Evolutionary conservation across 2,888 invertebrate genomes (phyloP).

Genomic region (Drosophila sordidapex): DNA sequence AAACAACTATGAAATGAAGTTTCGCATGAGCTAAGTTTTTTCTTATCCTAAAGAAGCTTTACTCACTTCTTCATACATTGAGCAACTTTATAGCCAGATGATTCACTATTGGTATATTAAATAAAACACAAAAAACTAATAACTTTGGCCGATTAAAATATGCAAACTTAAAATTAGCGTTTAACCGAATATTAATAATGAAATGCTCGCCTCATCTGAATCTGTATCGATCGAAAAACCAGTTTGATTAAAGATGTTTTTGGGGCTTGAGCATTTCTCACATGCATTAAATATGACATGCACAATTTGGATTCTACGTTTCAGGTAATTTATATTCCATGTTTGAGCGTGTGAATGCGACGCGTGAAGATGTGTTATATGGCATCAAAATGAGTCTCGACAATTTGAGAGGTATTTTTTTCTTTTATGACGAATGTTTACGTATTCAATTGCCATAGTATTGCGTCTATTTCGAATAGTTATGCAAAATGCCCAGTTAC

Average conservation of each 20-base stretch:
- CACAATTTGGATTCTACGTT: conserved; percentile 16
- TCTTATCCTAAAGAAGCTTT: neutral
- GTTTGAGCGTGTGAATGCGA: neutral
- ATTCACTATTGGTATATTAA: neutral
- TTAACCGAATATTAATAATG: neutral
- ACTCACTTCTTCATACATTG: neutral
- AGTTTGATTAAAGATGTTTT: neutral
- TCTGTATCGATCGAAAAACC: conserved; percentile 5
- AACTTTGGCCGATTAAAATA: neutral
- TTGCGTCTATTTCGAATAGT: neutral
- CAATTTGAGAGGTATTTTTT: neutral
- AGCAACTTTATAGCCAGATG: neutral
- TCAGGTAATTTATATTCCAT: conserved; percentile 17
- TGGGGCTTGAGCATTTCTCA: neutral
- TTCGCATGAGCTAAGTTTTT: neutral
- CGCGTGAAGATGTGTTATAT: conserved; percentile 1
- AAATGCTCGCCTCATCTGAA: neutral
- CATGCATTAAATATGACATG: conserved; percentile 6
- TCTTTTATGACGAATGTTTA: neutral
- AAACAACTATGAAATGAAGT: neutral
- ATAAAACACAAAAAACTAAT: neutral
- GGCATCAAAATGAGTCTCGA: conserved; percentile 6
- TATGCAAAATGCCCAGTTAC: neutral
- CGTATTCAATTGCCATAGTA: conserved; percentile 6
- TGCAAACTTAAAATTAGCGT: neutral